Evolutionary conservation across 2,797 vertebrate species (phyloP), one percentile per base, ranked within the genome.

Genomic region (Danio kyathit): DNA sequence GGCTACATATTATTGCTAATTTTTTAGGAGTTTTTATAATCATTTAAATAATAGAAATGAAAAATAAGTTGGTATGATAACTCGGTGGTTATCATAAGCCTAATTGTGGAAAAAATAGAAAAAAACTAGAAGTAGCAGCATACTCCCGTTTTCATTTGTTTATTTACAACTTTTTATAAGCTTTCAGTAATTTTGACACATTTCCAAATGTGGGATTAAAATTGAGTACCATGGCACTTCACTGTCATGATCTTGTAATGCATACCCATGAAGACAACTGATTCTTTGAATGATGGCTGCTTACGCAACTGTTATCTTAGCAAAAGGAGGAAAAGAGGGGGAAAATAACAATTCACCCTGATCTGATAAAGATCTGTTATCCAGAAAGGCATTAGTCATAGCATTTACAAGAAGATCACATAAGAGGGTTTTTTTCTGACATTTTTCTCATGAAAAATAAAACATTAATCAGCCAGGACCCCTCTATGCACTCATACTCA

Each of bases 361-460:
- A 74, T 82, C 52, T 57, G 80, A 87, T 85, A 84, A 80, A 82
- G 72, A 87, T 85, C 85, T 79, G 40, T 12, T 52, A 71, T 67
- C 65, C 52, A 48, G 70, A 73, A 59, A 78, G 49, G 71, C 9
- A 49, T 83, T 81, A 79, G 66, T 82, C 72, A 82, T 72, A 76
- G 60, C 54, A 46, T 79, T 74, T 86, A 73, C 57, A 79, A 59
- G 19, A 81, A 63, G 44, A 41, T 41, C 29, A 69, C 77, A 73
- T 82, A 79, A 52, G 46, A 54, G 63, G 59, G 54, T 69, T 49
- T 44, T 81, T 43, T 40, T 29, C 38, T 57, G 63, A 75, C 16
- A 56, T 73, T 82, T 76, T 71, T 69, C 81, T 57, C 54, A 76
- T 76, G 73, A 44, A 67, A 13, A 71, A 13, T 5, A 29, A 29